Conservation (phyloP, 2,113 vertebrate genomes). For the Murina feae region DNA sequence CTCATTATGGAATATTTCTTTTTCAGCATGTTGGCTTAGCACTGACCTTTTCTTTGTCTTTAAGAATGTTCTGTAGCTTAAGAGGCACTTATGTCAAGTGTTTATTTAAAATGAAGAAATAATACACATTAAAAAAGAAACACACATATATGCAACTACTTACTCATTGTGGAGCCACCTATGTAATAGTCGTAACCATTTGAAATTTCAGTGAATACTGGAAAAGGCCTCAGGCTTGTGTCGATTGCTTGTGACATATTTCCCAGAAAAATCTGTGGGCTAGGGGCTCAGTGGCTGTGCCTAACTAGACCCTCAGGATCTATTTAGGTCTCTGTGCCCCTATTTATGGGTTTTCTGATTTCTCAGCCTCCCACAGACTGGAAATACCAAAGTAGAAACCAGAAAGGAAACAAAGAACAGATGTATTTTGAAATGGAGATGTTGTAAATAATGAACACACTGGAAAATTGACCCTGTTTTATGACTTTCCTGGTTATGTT, state of each 20-base stretch:
- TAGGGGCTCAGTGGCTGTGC: background rate
- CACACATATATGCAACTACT: background rate
- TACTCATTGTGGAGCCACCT: background rate
- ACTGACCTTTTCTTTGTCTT: conserved; percentile 40
- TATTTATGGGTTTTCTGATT: conserved; percentile 18
- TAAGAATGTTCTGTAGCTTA: background rate
- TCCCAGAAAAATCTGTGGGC: background rate
- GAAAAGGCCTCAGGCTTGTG: background rate
- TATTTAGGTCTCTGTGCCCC: background rate
- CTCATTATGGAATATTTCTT: background rate
- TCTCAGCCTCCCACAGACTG: background rate
- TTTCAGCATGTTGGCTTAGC: conserved; percentile 29
- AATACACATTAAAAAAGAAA: background rate
- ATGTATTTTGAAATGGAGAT: conserved; percentile 22
- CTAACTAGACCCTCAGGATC: background rate
- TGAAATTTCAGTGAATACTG: background rate
- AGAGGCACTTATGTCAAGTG: background rate
- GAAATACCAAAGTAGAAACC: background rate
- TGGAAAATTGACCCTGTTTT: background rate
- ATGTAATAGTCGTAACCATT: background rate
- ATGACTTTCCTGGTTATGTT: background rate
- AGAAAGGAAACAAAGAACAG: conserved; percentile 12
- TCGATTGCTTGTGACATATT: background rate
- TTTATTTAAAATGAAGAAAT: conserved; percentile 35
- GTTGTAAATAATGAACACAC: conserved; percentile 10